phyloP scores from a whole-genome alignment of 2,113 vertebrate species.

The Muntiacus muntjak region DNA sequence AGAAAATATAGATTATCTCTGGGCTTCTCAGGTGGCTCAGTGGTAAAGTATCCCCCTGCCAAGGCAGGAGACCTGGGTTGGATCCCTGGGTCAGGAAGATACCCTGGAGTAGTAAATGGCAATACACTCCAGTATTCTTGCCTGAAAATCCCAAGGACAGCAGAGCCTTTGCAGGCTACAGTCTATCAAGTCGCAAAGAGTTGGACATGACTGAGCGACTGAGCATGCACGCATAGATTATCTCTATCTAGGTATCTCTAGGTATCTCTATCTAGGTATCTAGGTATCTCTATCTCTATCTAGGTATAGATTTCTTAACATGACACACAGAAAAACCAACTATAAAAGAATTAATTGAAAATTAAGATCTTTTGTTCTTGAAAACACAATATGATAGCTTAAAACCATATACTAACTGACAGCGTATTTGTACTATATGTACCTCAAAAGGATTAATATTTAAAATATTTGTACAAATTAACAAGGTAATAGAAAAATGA shows the following conservation, averaged over 20 bases:
- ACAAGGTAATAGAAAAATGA: not conserved
- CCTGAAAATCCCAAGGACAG: not conserved
- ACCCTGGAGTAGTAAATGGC: not conserved
- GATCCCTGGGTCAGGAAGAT: not conserved
- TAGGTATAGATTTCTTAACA: not conserved
- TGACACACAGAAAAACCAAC: not conserved
- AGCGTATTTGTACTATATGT: not conserved
- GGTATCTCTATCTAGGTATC: no score
- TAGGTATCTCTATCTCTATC: not conserved
- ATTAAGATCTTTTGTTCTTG: not conserved
- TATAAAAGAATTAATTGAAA: not conserved
- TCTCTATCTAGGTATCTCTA: not conserved
- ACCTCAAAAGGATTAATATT: not conserved
- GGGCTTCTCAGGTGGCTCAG: not conserved
- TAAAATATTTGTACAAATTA: not conserved
- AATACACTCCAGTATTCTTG: not conserved
- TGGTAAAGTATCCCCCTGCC: not conserved
- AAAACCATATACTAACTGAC: not conserved
- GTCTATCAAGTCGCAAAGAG: not conserved
- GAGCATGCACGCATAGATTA: fast-evolving
- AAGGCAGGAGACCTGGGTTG: not conserved
- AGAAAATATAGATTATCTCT: not conserved
- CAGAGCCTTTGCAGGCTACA: not conserved
- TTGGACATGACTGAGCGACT: not conserved
- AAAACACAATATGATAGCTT: not conserved